A percentile compares a stretch with the other conserved stretches of the same genome.
Evolutionary conservation across 2,113 vertebrate species (phyloP).

Genomic region (Camelus bactrianus): DNA sequence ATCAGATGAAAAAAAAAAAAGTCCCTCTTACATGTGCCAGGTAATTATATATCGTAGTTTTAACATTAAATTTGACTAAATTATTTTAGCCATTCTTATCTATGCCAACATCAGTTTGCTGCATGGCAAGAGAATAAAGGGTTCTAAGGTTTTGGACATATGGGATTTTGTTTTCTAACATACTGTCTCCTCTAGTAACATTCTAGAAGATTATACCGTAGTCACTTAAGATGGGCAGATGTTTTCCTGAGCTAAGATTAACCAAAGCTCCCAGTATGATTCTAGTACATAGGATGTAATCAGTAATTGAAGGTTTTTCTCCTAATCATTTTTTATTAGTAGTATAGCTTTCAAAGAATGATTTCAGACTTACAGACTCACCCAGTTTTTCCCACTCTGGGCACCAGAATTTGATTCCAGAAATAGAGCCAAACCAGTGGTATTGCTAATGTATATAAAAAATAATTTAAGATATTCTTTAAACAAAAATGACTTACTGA

Average conservation of each 20-base stretch:
- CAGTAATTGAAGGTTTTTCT: neutral
- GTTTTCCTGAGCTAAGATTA: slow-evolving; percentile 10
- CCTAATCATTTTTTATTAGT: neutral
- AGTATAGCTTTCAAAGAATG: neutral
- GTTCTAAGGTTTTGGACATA: neutral
- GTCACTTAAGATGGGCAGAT: neutral
- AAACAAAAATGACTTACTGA: neutral
- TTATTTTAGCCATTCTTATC: slow-evolving; percentile 43
- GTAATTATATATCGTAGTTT: slow-evolving; percentile 56
- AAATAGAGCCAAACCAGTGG: neutral
- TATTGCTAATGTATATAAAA: neutral
- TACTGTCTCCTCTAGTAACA: neutral
- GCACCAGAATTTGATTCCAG: neutral
- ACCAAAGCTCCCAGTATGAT: neutral
- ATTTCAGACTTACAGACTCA: neutral
- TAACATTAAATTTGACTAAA: slow-evolving; percentile 33
- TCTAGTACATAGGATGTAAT: neutral
- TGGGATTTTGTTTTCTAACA: slow-evolving; percentile 3
- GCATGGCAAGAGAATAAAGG: slow-evolving; percentile 9
- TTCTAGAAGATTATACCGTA: neutral
- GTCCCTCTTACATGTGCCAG: neutral
- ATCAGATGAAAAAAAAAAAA: slow-evolving; percentile 21
- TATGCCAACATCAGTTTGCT: slow-evolving; percentile 28
- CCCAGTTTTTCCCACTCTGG: neutral
- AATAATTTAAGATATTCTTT: neutral